phyloP scores from a whole-genome alignment of 2,888 invertebrate genomes.

The Nasonia oneida region DNA sequence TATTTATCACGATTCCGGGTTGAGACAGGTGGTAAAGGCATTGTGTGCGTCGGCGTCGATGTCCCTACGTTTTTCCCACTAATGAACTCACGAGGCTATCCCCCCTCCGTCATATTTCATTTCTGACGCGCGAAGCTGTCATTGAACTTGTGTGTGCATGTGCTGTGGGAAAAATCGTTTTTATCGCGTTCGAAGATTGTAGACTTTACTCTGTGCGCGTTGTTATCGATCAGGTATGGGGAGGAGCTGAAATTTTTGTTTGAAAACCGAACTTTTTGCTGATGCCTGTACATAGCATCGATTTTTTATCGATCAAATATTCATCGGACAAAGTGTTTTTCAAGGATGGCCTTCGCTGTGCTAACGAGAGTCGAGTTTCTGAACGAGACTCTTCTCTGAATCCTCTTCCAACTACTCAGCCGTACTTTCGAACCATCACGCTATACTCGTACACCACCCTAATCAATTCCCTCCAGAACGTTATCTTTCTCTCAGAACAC shows the following conservation, averaged over 20 bases:
- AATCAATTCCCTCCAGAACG: not conserved
- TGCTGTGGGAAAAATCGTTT: not conserved
- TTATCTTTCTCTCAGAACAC: not conserved
- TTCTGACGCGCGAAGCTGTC: not conserved
- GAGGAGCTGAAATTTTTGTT: too few species aligned
- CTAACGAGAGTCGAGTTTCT: too few species aligned
- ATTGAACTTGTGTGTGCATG: not conserved
- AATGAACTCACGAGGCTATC: not conserved
- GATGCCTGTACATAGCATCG: not conserved
- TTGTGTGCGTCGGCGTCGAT: not conserved
- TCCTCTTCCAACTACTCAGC: too few species aligned
- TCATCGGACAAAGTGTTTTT: not conserved
- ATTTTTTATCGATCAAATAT: not conserved
- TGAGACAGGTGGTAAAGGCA: constrained; percentile 3
- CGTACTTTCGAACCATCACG: not conserved
- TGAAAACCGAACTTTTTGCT: too few species aligned
- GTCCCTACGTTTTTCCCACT: not conserved
- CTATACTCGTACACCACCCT: not conserved
- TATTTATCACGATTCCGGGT: constrained; percentile 12
- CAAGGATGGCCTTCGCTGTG: not conserved
- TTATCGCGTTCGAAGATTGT: not conserved
- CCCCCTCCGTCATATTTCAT: not conserved
- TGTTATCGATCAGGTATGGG: too few species aligned
- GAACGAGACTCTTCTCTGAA: too few species aligned
- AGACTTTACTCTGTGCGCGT: not conserved